Evolutionary conservation across 1,140 invertebrate species (phyloP).

Genomic region (Eciton burchellii): DNA sequence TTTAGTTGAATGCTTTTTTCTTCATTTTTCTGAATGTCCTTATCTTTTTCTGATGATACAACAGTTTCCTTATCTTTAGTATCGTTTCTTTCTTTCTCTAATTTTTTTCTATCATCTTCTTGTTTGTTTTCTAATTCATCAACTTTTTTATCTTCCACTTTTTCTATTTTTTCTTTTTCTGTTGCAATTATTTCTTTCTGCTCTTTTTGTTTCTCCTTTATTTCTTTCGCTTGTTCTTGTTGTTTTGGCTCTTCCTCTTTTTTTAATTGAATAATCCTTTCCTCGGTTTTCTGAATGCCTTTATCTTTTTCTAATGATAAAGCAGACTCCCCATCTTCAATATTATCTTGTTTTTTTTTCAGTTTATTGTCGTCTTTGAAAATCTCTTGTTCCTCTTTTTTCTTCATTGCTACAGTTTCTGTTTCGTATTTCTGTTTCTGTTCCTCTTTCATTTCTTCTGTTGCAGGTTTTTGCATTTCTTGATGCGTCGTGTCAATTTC

Average conservation of each 20-base stretch:
- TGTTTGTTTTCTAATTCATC: conserved; percentile 63
- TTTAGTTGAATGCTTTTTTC: conserved; percentile 36
- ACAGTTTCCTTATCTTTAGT: too few relatives aligned
- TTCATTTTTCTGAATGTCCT: conserved; percentile 27
- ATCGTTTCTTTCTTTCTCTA: too few relatives aligned
- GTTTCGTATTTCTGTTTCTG: conserved; percentile 54
- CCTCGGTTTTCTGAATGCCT: conserved; percentile 25
- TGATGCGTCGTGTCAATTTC: conserved; percentile 38
- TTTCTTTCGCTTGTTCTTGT: conserved; percentile 51
- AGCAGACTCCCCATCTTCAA: conserved; percentile 39
- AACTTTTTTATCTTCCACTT: conserved; percentile 17
- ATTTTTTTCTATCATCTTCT: background rate
- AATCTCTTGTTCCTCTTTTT: conserved; percentile 54
- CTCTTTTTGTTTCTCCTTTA: conserved; percentile 35
- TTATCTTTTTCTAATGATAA: conserved; percentile 21
- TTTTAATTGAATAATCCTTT: background rate
- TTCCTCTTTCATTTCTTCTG: conserved; percentile 58
- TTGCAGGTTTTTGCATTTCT: conserved; percentile 36
- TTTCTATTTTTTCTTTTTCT: conserved; percentile 56
- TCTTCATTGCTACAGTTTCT: conserved; percentile 28
- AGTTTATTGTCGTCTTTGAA: conserved; percentile 54
- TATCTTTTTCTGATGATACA: conserved; percentile 9
- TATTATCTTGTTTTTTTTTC: conserved; percentile 1
- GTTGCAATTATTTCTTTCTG: conserved; percentile 52
- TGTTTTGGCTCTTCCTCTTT: conserved; percentile 63